Percentiles rank a stretch among this genome's conserved stretches.
Evolutionary conservation across 1,140 invertebrate genomes (phyloP).

Genomic region (Coptotermes formosanus): DNA sequence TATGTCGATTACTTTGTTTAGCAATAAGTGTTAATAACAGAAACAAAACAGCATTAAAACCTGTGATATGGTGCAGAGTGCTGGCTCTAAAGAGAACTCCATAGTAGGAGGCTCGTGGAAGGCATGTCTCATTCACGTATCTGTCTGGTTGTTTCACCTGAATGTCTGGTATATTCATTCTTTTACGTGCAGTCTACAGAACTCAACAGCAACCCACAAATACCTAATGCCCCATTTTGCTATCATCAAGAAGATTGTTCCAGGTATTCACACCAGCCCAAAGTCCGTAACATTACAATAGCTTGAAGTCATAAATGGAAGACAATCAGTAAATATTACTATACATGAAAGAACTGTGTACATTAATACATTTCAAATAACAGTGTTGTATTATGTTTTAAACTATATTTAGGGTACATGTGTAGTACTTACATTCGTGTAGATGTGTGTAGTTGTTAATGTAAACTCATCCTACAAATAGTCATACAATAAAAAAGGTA

Average conservation of each 20-base stretch:
- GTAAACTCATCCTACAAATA: background rate
- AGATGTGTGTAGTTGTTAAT: background rate
- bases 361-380: background rate
- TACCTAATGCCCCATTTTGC: background rate
- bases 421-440: slow-evolving; percentile 4
- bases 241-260: background rate
- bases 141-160: background rate
- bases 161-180: background rate
- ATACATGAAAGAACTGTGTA: background rate
- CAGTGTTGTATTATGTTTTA: background rate
- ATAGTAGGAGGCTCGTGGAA: background rate
- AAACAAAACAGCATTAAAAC: background rate
- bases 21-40: background rate
- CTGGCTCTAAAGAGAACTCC: background rate
- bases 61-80: background rate
- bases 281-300: background rate
- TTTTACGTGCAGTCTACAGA: background rate
- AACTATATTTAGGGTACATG: background rate
- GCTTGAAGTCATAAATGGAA: background rate
- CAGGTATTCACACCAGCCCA: background rate
- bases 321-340: background rate
- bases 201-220: background rate
- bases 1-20: slow-evolving; percentile 17
- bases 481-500: background rate
- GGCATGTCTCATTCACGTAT: background rate